Percentiles rank a stretch among this genome's conserved stretches.
Evolutionary conservation across 2,113 vertebrate genomes (phyloP).

Genomic region (Triplophysa rosa): DNA sequence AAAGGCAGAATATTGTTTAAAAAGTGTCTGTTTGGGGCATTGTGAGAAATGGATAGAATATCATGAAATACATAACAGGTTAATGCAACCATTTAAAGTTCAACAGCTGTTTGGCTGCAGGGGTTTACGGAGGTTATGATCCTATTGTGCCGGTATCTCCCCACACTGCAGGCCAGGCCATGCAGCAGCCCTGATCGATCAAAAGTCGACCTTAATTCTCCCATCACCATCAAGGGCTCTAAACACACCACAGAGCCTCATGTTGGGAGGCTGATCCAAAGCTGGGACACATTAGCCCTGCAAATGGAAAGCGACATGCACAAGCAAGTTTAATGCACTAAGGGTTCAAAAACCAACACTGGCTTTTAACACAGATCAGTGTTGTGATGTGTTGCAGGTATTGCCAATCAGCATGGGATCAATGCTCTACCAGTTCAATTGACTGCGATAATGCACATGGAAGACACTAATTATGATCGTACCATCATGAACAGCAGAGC

Average conservation of each 20-base stretch:
- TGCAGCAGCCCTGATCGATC: conserved; percentile 40
- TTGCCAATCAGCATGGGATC: conserved; percentile 50
- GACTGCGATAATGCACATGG: conserved; percentile 70
- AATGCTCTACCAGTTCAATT: conserved; percentile 61
- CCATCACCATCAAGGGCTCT: conserved; percentile 26
- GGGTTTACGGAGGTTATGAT: conserved; percentile 22
- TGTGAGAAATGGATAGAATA: not conserved
- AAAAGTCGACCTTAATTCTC: conserved; percentile 49
- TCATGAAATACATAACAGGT: not conserved
- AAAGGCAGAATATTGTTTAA: conserved; percentile 8
- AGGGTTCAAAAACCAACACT: conserved; percentile 44
- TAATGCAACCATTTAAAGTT: conserved; percentile 24
- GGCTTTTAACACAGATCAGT: conserved; percentile 38
- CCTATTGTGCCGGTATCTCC: conserved; percentile 21
- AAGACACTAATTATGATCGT: conserved; percentile 70
- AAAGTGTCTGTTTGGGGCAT: not conserved
- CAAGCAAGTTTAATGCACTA: conserved; percentile 45
- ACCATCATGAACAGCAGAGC: conserved; percentile 61
- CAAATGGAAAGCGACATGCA: conserved; percentile 57
- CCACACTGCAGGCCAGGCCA: conserved; percentile 1
- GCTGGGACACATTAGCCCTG: conserved; percentile 27
- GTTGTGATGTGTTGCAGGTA: conserved; percentile 51
- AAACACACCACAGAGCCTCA: not conserved
- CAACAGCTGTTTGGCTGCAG: conserved; percentile 41
- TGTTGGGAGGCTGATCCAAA: conserved; percentile 5